Conservation (phyloP, 2,113 vertebrate genomes). For the Platichthys stellatus region DNA sequence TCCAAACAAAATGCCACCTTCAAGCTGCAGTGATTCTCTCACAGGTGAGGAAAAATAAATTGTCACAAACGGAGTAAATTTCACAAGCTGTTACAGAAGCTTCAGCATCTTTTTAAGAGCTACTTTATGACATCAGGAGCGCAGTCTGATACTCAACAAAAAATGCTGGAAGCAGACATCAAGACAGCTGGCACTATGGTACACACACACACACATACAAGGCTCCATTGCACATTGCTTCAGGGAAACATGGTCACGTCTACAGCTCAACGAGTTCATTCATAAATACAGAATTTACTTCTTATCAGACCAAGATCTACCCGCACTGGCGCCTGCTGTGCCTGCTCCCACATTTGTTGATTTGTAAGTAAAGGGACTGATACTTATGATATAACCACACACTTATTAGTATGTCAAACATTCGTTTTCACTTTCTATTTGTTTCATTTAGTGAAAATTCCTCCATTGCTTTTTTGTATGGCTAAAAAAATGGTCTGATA, state of each 20-base stretch:
- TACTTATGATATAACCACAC: no score
- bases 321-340: not conserved
- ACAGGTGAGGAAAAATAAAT: constrained; percentile 4
- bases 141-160: constrained; percentile 20
- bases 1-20: constrained; percentile 1
- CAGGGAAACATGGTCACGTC: constrained; percentile 5
- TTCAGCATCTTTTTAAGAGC: no score
- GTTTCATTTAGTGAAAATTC: not conserved
- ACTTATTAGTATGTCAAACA: not conserved
- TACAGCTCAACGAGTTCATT: constrained; percentile 25
- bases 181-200: constrained; percentile 9
- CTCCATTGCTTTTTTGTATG: not conserved
- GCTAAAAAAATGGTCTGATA: no score
- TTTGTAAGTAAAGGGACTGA: no score
- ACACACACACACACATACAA: not conserved
- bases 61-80: no score
- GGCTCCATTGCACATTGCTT: not conserved
- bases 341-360: not conserved
- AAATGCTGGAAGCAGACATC: constrained; percentile 29
- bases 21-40: constrained; percentile 10
- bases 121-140: no score
- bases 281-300: constrained; percentile 31
- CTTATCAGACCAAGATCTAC: not conserved
- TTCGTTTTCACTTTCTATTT: no score
- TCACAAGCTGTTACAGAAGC: constrained; percentile 28